Evolutionary conservation across 2,888 invertebrate species (phyloP).

Genomic region (Atrina japonica): DNA sequence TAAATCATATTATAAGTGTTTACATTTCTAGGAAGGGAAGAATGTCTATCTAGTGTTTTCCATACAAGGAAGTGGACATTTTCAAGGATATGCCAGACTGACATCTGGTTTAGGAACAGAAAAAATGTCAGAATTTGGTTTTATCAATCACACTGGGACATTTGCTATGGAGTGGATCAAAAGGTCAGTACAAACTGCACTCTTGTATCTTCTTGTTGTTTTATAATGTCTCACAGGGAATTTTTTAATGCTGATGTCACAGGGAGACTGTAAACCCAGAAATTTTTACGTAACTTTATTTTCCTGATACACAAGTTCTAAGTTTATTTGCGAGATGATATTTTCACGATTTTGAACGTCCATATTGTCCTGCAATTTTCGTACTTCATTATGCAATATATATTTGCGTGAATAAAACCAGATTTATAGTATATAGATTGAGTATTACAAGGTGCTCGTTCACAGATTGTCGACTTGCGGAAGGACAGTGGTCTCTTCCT

Average conservation of each 20-base stretch:
- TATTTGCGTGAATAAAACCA: too few relatives aligned
- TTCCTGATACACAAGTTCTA: too few relatives aligned
- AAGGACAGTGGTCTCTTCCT: too few relatives aligned
- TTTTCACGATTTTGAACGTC: too few relatives aligned
- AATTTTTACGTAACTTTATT: too few relatives aligned
- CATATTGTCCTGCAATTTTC: too few relatives aligned
- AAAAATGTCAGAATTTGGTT: constrained; percentile 77
- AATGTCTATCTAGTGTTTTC: constrained; percentile 83
- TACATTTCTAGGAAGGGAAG: constrained; percentile 74
- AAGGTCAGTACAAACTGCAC: constrained; percentile 66
- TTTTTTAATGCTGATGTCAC: background rate
- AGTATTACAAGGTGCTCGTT: too few relatives aligned
- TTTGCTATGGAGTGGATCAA: constrained; percentile 82
- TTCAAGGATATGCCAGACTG: constrained; percentile 82
- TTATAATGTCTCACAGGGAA: background rate
- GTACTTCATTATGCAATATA: too few relatives aligned
- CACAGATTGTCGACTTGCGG: too few relatives aligned
- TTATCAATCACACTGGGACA: constrained; percentile 72
- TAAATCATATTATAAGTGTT: background rate
- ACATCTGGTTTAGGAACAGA: constrained; percentile 73
- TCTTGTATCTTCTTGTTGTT: background rate
- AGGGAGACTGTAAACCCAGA: too few relatives aligned
- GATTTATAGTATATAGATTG: too few relatives aligned
- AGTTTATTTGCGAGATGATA: background rate
- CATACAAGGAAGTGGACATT: constrained; percentile 83